Conservation (phyloP, 2,113 vertebrate genomes). For the Hippocampus zosterae region DNA sequence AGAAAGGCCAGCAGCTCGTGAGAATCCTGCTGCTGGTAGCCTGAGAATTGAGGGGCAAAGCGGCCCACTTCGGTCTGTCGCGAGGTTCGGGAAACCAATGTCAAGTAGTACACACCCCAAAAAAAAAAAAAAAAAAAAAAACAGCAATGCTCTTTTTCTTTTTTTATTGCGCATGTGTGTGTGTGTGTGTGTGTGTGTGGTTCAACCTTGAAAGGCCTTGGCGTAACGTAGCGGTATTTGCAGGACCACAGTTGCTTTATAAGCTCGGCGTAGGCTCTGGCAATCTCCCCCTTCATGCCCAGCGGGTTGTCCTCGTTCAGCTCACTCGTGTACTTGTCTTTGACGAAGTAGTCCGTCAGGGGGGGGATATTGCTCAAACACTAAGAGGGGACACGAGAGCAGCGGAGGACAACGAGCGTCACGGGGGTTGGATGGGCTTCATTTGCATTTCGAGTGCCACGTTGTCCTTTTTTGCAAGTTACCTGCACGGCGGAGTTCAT, state of each 20-base stretch:
- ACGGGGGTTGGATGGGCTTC: not conserved
- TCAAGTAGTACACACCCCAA: not conserved
- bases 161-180: not conserved
- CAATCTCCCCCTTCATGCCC: slow-evolving; percentile 98
- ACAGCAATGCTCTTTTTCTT: not conserved
- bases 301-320: slow-evolving; percentile 97
- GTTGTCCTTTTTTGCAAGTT: slow-evolving; percentile 35
- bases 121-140: not conserved
- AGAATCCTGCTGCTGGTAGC: slow-evolving; percentile 98
- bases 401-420: slow-evolving; percentile 3
- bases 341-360: slow-evolving; percentile 94
- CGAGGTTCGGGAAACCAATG: not conserved
- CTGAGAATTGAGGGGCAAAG: slow-evolving; percentile 97
- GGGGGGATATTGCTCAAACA: slow-evolving; percentile 97
- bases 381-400: slow-evolving; percentile 64
- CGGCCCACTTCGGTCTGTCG: slow-evolving; percentile 91
- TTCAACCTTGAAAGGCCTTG: slow-evolving; percentile 89
- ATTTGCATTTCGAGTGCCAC: slow-evolving; percentile 1
- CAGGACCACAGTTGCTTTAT: slow-evolving; percentile 97
- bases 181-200: too few relatives aligned
- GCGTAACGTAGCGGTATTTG: slow-evolving; percentile 94
- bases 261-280: slow-evolving; percentile 90
- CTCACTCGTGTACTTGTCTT: slow-evolving; percentile 93
- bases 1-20: slow-evolving; percentile 96
- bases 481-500: slow-evolving; percentile 99